phyloP scores from a whole-genome alignment of 2,797 vertebrate genomes.

The Corythornis leucogaster region DNA sequence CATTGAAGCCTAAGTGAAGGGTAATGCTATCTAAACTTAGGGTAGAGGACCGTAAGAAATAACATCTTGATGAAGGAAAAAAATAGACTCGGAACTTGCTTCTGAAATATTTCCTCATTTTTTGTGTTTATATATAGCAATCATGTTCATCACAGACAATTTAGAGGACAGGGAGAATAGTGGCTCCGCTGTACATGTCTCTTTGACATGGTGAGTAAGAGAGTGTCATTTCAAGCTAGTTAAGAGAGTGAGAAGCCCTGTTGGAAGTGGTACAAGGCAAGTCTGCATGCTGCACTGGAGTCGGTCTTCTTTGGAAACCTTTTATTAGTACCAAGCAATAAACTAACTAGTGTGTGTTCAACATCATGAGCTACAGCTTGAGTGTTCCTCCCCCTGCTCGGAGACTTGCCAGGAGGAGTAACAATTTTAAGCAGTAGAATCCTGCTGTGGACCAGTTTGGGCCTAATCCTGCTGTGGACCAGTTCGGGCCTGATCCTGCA shows the following conservation, averaged over 20 bases:
- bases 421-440: not conserved
- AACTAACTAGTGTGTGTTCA: conserved; percentile 46
- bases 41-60: not conserved
- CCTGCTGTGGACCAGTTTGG: accelerated
- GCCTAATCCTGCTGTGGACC: not conserved
- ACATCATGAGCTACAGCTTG: conserved; percentile 20
- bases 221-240: not conserved
- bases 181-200: not conserved
- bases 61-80: not conserved
- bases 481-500: not conserved
- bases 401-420: not conserved
- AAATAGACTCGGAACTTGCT: not conserved
- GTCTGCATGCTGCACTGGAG: conserved; percentile 27
- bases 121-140: conserved; percentile 27
- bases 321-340: conserved; percentile 52
- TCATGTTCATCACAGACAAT: conserved; percentile 10
- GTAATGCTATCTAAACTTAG: conserved; percentile 11
- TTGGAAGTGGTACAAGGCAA: conserved; percentile 36
- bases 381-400: not conserved
- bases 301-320: conserved; percentile 62
- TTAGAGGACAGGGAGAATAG: not conserved
- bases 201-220: conserved; percentile 40
- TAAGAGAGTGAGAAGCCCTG: not conserved
- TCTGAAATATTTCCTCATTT: not conserved
- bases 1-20: not conserved